Conservation (phyloP, 92 coral and sea anemone genomes). For the Palythoa heliodiscus region DNA sequence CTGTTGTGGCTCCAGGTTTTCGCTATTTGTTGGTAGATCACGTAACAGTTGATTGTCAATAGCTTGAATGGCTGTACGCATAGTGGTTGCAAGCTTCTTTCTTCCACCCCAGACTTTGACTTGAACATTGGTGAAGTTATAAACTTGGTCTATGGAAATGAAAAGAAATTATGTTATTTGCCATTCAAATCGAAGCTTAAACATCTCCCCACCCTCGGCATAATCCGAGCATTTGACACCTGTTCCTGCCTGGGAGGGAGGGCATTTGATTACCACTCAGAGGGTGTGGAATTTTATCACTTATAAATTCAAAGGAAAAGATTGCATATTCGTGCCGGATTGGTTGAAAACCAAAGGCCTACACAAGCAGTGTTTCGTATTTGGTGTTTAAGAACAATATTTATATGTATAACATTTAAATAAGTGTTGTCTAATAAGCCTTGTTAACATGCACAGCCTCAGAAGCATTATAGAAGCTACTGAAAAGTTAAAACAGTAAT, state of each 20-base stretch:
- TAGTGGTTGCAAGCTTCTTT: conserved; percentile 57
- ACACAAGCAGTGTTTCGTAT: conserved; percentile 1
- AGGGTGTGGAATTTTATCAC: neutral
- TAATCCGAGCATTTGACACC: too few species aligned
- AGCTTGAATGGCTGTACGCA: conserved; percentile 54
- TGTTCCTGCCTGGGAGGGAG: neutral
- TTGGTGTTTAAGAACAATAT: neutral
- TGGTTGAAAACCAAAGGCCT: conserved; percentile 32
- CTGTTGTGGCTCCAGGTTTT: conserved; percentile 58
- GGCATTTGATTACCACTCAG: neutral
- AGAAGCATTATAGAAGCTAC: neutral
- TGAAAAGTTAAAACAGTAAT: neutral
- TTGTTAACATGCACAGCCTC: neutral
- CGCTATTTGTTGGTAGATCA: conserved; percentile 54
- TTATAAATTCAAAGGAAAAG: conserved; percentile 21
- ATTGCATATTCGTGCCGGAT: conserved; percentile 33
- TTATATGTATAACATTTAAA: neutral
- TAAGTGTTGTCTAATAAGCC: conserved; percentile 21
- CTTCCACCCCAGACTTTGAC: conserved; percentile 53
- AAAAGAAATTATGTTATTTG: conserved; percentile 31
- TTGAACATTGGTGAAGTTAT: conserved; percentile 50
- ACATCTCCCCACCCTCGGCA: too few species aligned
- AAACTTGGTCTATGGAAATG: conserved; percentile 52
- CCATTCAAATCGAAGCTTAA: too few species aligned
- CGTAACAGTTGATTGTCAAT: conserved; percentile 56